A percentile compares a stretch with the other conserved stretches of the same genome.
Conservation (phyloP, 2,888 invertebrate genomes). For the Rotaria socialis region DNA sequence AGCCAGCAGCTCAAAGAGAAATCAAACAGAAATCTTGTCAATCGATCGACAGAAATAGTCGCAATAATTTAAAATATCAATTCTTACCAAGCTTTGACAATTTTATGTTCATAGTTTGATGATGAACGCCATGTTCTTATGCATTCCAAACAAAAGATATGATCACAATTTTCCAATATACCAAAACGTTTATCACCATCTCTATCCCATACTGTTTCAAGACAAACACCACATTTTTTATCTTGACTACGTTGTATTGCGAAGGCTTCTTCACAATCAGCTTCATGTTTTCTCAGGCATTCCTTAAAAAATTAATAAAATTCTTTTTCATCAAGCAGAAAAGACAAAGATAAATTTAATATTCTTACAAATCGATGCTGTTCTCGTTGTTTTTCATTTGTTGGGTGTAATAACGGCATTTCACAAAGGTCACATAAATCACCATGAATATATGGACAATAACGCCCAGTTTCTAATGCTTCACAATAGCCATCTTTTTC, state of each 20-base stretch:
- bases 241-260: slow-evolving; percentile 64
- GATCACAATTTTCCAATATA: slow-evolving; percentile 78
- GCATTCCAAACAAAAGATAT: slow-evolving; percentile 77
- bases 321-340: no score
- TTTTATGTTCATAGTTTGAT: slow-evolving; percentile 39
- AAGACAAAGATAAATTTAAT: neutral
- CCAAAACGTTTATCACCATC: slow-evolving; percentile 68
- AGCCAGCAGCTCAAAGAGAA: no score
- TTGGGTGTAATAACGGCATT: slow-evolving; percentile 68
- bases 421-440: slow-evolving; percentile 74
- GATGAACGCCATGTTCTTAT: slow-evolving; percentile 72
- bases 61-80: neutral
- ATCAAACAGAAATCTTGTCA: no score
- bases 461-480: slow-evolving; percentile 51
- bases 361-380: slow-evolving; percentile 51
- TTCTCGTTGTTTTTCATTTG: slow-evolving; percentile 57
- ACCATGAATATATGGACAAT: slow-evolving; percentile 69
- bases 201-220: slow-evolving; percentile 68
- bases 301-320: slow-evolving; percentile 61
- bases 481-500: slow-evolving; percentile 57
- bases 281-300: slow-evolving; percentile 63
- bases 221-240: slow-evolving; percentile 78
- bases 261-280: slow-evolving; percentile 46
- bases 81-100: slow-evolving; percentile 41
- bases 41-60: no score